Base-by-base conservation (phyloP, 2,113 vertebrate species). In the Melanostigma gelatinosum region DNA sequence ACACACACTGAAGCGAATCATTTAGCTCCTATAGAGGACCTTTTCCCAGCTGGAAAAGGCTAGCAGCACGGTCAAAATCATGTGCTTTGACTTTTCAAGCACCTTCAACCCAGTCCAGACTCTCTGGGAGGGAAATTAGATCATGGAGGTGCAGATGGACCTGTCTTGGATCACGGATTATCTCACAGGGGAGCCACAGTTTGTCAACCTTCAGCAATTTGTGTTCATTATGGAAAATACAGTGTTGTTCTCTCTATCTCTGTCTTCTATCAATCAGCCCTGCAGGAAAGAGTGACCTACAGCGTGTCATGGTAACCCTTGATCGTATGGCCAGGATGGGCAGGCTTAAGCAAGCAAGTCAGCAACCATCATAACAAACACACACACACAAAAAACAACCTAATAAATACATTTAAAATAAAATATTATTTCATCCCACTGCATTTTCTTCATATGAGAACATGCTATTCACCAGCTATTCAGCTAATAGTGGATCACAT, bases 1-100 rank as follows among this genome's bases (percentile, higher is more conserved):
- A 87, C 75, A 87, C 74, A 82, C 85, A 85, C 36, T 75, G 75
- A 75, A 79, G 78, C 84, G 84, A 74, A 65, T 82, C 61, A 78
- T 58, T 22, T 60, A 44, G 8, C 54, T 73, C 57, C 71, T 70
- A 32, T 24, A 24, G 54, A 67, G 77, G 77, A 86, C 0, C 13
- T 76, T 82, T 79, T 76, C 77, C 75, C 46, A 72, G 63, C 75
- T 54, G 74, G 76, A 50, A 4, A 18, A 20, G 60, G 15, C 67
- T 40, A 42, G 0, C 60, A 64, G 66, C 74, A 60, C 4, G 1
- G 36, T 73, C 60, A 42, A 7, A 77, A 64, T 75, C 44, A 34
- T 44, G 11, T 3, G 32, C 68, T 69, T 34, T 55, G 76, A 84
- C 82, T 84, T 90, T 88, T 84, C 46, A 66, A 6, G 29, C 79